Evolutionary conservation across 2,113 vertebrate species (phyloP).

Genomic region (Colius striatus): DNA sequence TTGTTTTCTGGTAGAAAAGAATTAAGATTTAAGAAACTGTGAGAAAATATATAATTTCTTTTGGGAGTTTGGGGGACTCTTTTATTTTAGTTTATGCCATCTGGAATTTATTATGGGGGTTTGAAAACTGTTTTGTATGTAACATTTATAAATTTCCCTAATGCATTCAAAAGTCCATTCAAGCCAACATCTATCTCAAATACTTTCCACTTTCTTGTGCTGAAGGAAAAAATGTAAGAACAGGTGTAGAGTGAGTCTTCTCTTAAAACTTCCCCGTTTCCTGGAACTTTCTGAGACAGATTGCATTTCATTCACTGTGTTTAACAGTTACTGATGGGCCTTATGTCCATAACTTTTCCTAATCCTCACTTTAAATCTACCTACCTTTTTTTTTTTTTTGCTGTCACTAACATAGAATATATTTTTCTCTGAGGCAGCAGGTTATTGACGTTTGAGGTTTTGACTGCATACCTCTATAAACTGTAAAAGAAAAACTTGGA

Average conservation of each 20-base stretch:
- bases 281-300: background rate
- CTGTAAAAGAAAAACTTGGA: background rate
- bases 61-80: background rate
- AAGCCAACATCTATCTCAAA: background rate
- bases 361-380: background rate
- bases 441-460: background rate
- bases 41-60: background rate
- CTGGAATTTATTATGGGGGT: background rate
- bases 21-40: background rate
- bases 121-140: background rate
- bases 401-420: background rate
- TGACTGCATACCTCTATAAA: too few relatives aligned
- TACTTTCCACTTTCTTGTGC: background rate
- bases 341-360: background rate
- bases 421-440: background rate
- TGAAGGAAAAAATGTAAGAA: slow-evolving; percentile 10
- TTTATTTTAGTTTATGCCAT: background rate
- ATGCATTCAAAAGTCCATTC: background rate
- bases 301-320: background rate
- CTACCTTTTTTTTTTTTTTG: background rate
- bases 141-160: background rate
- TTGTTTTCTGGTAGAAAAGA: background rate
- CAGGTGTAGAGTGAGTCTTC: slow-evolving; percentile 17
- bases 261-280: background rate
- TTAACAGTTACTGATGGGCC: background rate